Evolutionary conservation across 2,888 invertebrate genomes (phyloP), one percentile per base, ranked within the genome.

Genomic region (Gerris lacustris): DNA sequence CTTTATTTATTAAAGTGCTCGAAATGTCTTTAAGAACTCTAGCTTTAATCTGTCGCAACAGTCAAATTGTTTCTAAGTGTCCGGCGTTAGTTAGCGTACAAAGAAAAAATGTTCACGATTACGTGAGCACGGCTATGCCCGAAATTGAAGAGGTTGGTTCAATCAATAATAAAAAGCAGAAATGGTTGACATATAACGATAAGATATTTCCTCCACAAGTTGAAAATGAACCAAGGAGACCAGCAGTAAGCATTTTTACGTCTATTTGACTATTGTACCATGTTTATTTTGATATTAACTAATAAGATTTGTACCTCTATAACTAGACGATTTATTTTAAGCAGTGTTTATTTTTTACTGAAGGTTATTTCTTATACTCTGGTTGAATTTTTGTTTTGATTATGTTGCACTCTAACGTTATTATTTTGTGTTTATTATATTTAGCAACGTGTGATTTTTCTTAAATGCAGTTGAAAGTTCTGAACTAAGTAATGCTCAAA

Each of bases 181-280:
- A 73, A 55, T 76, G 75, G 75, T 67, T 73, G 44, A 69, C 69
- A 17, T 82, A 88, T 75, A 96, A 96, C 80, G 85, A 89, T 70
- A 86, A 85, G 77, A 83, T 94, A 6, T 94, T 86, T 82, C 91
- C 93, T 31, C 92, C 94, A 44, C 91, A 91, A 81, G 78, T 82
- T 73, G 83, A 85, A 15, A 86, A 84, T 2, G 93, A 94, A 79
- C 86, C 87, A 78, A 86, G 85, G 62, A 84, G 95, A 79, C 92
- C 91, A 67, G 94, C 94, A 18, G 96, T 96, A 84, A 87, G 87
- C 84, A 72, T 45, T n/a, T 44, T 31, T 17, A 31, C 31, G 31
- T 31, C 31, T 31, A 31, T 31, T 31, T 62, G 62, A n/a, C n/a
- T n/a, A 62, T 62, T 2, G 1, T n/a, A n/a, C n/a, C n/a, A 15